A percentile compares a stretch with the other conserved stretches of the same genome.
These are phyloP conservation scores for Acromyrmex heyeri DNA, from an alignment of 1,140 invertebrate species.

Conservation along the genomic window DNA sequence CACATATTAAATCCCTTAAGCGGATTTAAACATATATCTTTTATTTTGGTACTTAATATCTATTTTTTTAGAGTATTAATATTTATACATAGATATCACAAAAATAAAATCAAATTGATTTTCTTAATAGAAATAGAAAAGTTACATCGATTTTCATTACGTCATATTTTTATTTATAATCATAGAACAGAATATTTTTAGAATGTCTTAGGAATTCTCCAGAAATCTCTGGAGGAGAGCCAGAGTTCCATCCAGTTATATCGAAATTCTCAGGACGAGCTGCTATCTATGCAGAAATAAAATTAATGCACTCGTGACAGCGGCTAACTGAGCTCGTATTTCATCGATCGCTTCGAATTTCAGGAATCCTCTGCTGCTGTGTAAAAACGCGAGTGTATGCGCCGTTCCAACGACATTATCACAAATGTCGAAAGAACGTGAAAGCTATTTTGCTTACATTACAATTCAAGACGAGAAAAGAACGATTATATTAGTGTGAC, in stretches of 20 bases:
- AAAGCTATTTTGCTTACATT: slow-evolving; percentile 20
- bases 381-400: not conserved
- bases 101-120: not conserved
- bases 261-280: not conserved
- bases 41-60: not conserved
- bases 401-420: slow-evolving; percentile 34
- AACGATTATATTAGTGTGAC: slow-evolving; percentile 37
- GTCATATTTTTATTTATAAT: not conserved
- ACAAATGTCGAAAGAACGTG: not conserved
- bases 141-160: not conserved
- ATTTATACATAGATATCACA: not conserved
- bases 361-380: not conserved
- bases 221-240: not conserved
- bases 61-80: not conserved
- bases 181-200: not conserved
- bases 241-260: not conserved
- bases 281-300: not conserved
- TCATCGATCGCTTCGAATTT: not conserved
- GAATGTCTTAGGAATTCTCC: not conserved
- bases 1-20: not conserved
- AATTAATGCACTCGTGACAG: not conserved
- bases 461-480: not conserved
- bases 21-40: slow-evolving; percentile 6
- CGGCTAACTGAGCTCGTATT: not conserved
- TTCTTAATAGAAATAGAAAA: no score